Conservation (phyloP, 2,797 vertebrate species). For the Eulemur albifrons region DNA sequence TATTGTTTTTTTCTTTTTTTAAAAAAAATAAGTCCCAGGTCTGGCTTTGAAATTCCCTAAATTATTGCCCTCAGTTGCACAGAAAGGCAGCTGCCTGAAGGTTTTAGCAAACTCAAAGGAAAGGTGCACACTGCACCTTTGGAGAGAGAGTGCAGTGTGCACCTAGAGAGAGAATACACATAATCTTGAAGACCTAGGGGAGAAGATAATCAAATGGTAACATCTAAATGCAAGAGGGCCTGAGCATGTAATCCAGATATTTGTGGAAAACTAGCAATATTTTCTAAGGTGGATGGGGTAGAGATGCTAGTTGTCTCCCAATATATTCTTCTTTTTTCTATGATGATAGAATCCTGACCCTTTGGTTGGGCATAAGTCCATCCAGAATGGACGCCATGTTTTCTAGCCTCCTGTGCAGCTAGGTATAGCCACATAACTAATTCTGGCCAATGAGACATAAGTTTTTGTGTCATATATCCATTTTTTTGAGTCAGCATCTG, state of each 20-base stretch:
- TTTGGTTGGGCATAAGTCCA: background rate
- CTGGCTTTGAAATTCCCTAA: background rate
- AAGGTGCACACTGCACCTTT: background rate
- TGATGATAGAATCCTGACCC: background rate
- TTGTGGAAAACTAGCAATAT: background rate
- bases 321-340: background rate
- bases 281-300: background rate
- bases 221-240: background rate
- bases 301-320: background rate
- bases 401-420: background rate
- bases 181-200: background rate
- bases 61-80: background rate
- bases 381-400: background rate
- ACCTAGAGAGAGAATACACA: background rate
- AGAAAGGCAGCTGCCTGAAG: background rate
- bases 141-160: background rate
- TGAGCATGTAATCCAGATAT: background rate
- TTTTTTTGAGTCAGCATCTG: background rate
- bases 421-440: background rate
- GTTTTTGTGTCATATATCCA: background rate
- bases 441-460: background rate
- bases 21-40: background rate
- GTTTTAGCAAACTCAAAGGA: background rate
- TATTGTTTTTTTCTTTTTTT: background rate
- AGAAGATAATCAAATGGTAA: background rate